Percentiles rank a stretch among this genome's conserved stretches.
Conservation (phyloP, 2,113 vertebrate species). For the Nansenia antarctica region DNA sequence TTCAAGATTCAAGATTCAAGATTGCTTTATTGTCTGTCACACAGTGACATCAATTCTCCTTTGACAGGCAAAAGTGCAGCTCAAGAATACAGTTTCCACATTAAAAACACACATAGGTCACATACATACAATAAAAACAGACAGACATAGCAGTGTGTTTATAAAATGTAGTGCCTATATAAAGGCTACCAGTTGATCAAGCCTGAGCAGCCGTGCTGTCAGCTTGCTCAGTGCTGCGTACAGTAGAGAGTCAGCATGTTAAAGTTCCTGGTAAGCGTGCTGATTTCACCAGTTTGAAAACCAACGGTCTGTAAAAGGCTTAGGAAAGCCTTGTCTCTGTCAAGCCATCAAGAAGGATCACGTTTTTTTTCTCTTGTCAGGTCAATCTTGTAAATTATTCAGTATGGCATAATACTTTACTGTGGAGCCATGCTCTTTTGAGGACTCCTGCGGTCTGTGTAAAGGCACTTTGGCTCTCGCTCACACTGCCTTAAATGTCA, state of each 20-base stretch:
- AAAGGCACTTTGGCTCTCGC: conserved; percentile 3
- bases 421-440: neutral
- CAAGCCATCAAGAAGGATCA: conserved; percentile 12
- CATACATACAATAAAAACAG: no score
- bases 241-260: neutral
- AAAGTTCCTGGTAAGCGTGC: neutral
- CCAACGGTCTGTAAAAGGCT: neutral
- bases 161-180: neutral
- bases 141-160: no score
- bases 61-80: no score
- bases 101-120: no score
- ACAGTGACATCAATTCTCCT: no score
- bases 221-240: conserved; percentile 10
- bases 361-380: conserved; percentile 3
- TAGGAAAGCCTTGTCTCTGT: neutral
- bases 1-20: no score
- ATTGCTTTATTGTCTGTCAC: no score
- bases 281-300: conserved; percentile 21
- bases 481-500: conserved; percentile 8
- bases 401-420: conserved; percentile 27
- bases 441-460: conserved; percentile 26
- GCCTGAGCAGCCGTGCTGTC: neutral
- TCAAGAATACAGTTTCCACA: no score
- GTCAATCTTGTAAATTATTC: conserved; percentile 24
- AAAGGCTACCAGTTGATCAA: neutral